A percentile compares a stretch with the other conserved stretches of the same genome.
These are phyloP conservation scores for Siniperca knerii DNA, from an alignment of 2,113 vertebrate species.

Conservation along the genomic window DNA sequence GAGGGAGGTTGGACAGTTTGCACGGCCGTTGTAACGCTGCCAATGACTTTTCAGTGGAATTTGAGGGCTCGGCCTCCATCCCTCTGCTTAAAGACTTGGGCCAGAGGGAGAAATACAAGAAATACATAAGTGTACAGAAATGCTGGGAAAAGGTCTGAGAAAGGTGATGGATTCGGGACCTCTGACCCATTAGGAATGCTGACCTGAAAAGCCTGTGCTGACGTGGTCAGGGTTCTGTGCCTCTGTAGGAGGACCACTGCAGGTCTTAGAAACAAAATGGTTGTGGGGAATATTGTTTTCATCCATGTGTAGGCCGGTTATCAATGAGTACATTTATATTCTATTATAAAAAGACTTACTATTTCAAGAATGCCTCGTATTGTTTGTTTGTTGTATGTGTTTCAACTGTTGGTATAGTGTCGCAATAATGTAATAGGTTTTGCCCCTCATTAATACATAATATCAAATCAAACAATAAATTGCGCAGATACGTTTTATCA, in stretches of 20 bases:
- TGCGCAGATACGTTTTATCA: neutral
- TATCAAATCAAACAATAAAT: neutral
- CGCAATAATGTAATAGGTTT: neutral
- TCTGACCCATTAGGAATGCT: slow-evolving; percentile 46
- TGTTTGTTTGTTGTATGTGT: neutral
- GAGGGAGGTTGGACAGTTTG: neutral
- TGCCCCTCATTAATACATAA: neutral
- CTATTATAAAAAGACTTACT: neutral
- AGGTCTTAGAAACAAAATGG: neutral
- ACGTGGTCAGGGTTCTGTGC: slow-evolving; percentile 6
- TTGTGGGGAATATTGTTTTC: slow-evolving; percentile 56
- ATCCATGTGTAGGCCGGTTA: slow-evolving; percentile 6
- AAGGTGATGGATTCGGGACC: slow-evolving; percentile 17
- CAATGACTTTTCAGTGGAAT: slow-evolving; percentile 2
- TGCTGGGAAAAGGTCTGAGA: slow-evolving; percentile 45
- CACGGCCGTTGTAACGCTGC: neutral
- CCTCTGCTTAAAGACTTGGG: neutral
- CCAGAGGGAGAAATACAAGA: neutral
- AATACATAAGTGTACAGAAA: neutral
- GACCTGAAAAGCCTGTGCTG: slow-evolving; percentile 10
- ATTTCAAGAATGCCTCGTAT: neutral
- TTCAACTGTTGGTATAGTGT: neutral
- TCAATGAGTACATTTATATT: slow-evolving; percentile 1
- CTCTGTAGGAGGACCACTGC: slow-evolving; percentile 12
- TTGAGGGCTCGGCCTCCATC: neutral